Base-by-base conservation (phyloP, 2,888 invertebrate species). In the Tetranychus piercei region DNA sequence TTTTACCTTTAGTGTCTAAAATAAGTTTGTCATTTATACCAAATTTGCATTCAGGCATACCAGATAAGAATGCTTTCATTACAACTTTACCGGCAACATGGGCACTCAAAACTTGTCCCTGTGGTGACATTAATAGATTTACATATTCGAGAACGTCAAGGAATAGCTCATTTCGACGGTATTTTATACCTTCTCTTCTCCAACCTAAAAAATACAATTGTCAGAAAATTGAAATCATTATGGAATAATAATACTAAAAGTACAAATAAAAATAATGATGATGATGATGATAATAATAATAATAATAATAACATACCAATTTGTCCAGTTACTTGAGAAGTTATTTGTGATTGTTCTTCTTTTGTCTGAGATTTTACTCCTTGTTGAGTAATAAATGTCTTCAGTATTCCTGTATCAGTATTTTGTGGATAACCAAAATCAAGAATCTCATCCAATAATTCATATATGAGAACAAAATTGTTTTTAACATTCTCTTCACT, bases 361-460 rank as follows among this genome's bases (percentile, higher is more conserved):
- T 99, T 99, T 23, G 95, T 95, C 79, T 97, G 92, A 5, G 95
- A 94, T 84, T 96, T 96, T 74, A 99, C 94, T 77, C 99, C 99
- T 84, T 97, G 96, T 82, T 99, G 99, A 18, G 99, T 99, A 80
- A 99, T 99, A 82, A 97, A 99, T 0, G 96, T 97, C 84, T 99
- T 99, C 80, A 99, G 84, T 18, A 99, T 96, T 20, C 99, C 99
- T 0, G 97, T 96, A 82, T 99, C 99, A 0, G 97, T 97, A 83
- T 99, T 99, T 85, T 99, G 99, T 0, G 99, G 99, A 83, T 99
- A 99, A 0, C 99, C 99, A 85, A 97, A 99, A 83, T 99, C 99
- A 78, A 99, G 85, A 81, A 99, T 96, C 87, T 99, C 97, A 85
- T 99, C 99, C 75, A 99, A 87, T 79, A 99, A 85, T 84, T 99